Evolutionary conservation across 2,888 invertebrate species (phyloP).

Genomic region (Diadromus collaris): DNA sequence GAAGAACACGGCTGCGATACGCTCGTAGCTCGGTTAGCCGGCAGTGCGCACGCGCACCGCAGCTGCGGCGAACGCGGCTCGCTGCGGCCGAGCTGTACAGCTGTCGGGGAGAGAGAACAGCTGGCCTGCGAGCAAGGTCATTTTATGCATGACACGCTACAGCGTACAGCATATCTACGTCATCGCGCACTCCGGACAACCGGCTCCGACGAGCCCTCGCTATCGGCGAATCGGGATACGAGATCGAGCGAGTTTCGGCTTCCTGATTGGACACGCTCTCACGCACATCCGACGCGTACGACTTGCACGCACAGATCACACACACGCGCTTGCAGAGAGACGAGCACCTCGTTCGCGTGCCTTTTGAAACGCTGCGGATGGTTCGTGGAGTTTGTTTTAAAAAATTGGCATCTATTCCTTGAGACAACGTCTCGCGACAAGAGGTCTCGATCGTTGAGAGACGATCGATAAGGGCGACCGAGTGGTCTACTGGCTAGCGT

Average conservation of each 20-base stretch:
- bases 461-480: too few species aligned
- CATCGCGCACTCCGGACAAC: conserved; percentile 62
- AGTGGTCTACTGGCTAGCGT: too few species aligned
- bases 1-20: background rate
- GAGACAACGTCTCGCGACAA: conserved; percentile 26
- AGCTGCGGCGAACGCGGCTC: conserved; percentile 30
- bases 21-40: background rate
- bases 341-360: background rate
- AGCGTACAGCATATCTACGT: conserved; percentile 66
- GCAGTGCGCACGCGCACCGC: conserved; percentile 43
- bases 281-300: conserved; percentile 1
- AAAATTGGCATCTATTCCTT: conserved; percentile 19
- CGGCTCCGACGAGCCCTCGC: conserved; percentile 70
- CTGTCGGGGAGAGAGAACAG: conserved; percentile 47
- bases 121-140: conserved; percentile 57
- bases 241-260: conserved; percentile 50
- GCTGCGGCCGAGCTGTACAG: conserved; percentile 23
- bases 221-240: conserved; percentile 68
- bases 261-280: conserved; percentile 32
- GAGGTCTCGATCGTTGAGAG: background rate
- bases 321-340: background rate
- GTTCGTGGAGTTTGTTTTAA: conserved; percentile 3
- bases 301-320: background rate
- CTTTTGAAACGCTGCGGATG: background rate
- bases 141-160: conserved; percentile 28